Evolutionary conservation across 2,797 vertebrate species (phyloP), one percentile per base, ranked within the genome.

Genomic region (Sebastes taczanowskii): DNA sequence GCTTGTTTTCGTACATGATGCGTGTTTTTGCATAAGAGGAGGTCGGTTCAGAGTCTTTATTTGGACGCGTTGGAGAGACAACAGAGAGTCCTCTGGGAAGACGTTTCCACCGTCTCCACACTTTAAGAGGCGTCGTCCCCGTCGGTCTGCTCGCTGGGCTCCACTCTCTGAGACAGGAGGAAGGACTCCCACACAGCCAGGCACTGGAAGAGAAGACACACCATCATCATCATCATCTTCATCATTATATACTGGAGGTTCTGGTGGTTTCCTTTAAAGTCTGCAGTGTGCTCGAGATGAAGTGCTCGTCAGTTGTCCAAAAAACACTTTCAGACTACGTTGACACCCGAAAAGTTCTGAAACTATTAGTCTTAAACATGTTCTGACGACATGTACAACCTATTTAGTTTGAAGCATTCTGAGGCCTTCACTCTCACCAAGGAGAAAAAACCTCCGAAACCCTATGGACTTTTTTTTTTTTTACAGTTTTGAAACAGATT

Each of bases 151-250:
- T 89, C 74, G 0, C 65, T 16, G 20, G 84, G 62, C 10, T 91
- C 91, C 4, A 23, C 70, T 70, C 78, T 90, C 82, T 93, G 94
- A 63, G 92, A 91, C 46, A 94, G 34, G 6, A 95, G 89, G 82
- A 94, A 94, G 0, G 91, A 86, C 77, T 94, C 94, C 94, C 94
- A 94, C 58, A 92, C 89, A 3, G 91, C 91, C 78, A 95, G 91
- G 72, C 95, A 95, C 95, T 95, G 90, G 0, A 93, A 94, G 35
- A 88, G 22, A 92, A 83, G 34, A 74, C 38, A 63, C 32, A 67
- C 0, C 29, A 29, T 9, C 32, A 34, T 32, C 59, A 71, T 32
- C 59, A 71, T 32, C 59, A 71, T 6, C 11, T 29, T 8, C 5
- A 66, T 2, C 9, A 49, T 8, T 4, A 49, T 18, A 0, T 2